A percentile compares a stretch with the other conserved stretches of the same genome.
phyloP scores from a whole-genome alignment of 2,113 vertebrate species.

The Rhinolophus ferrumequinum region DNA sequence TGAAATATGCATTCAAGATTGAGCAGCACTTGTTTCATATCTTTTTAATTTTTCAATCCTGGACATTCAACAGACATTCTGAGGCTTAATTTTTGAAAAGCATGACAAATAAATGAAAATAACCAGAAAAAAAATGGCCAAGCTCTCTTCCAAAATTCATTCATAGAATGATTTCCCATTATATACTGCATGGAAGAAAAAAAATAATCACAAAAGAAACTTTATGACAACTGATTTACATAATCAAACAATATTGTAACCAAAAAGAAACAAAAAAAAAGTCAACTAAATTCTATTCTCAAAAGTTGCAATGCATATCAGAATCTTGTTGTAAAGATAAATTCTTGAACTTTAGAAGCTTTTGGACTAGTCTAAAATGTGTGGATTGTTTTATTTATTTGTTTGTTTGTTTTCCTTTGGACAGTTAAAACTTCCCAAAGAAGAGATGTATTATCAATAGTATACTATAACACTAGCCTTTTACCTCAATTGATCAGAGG shows the following conservation, averaged over 20 bases:
- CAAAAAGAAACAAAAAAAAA: not conserved
- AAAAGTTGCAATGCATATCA: not conserved
- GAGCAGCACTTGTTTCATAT: not conserved
- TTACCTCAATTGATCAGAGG: not conserved
- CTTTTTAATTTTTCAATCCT: not conserved
- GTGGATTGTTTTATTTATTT: not conserved
- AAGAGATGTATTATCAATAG: not conserved
- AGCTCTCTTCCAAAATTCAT: not conserved
- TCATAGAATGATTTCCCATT: not conserved
- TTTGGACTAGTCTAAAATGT: not conserved
- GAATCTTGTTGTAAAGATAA: not conserved
- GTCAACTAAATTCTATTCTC: not conserved
- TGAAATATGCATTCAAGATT: not conserved
- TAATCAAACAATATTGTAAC: not conserved
- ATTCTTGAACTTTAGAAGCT: not conserved
- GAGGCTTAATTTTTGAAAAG: not conserved
- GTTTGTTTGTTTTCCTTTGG: too few relatives aligned
- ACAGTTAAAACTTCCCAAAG: not conserved
- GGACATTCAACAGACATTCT: not conserved
- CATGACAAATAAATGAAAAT: slow-evolving; percentile 36
- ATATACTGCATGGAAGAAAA: not conserved
- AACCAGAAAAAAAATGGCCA: not conserved
- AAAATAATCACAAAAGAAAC: not conserved
- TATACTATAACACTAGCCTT: not conserved
- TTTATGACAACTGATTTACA: not conserved